Base-by-base conservation (phyloP, 1,140 invertebrate species). In the Drosophila murphyi region DNA sequence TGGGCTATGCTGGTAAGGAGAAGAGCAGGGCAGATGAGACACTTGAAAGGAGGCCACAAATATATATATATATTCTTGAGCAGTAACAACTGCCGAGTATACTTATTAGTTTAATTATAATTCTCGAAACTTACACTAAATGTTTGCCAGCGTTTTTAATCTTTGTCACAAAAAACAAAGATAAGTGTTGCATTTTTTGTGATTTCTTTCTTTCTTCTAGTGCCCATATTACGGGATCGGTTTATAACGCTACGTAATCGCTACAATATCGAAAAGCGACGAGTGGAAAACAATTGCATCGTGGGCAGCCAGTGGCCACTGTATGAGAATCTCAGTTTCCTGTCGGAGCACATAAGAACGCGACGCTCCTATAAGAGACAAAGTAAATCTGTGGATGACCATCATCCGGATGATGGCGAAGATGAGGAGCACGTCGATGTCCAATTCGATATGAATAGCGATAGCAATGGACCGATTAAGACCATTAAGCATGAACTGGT, bases 251-350 rank as follows among this genome's bases (percentile, higher is more conserved):
- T 92, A 6, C 78, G 92, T 5, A 92, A 92, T 76, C 92, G 92
- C 10, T 92, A 92, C 45, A 92, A 92, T 57, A 82, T 92, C 8
- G 92, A 92, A 51, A 92, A 92, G 54, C 79, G 92, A 4, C 91
- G 92, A 2, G 56, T 92, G 2, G 92, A 92, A 29, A 82, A 79
- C 50, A 61, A 55, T 76, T 12, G 43, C n/a, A 65, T 67, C 6
- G 56, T 73, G n/a, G 59, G 62, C 31, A 91, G 91, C 2, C 89
- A 90, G 29, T 92, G 92, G 92, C 90, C 92, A 1, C 70, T 92
- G n/a, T 92, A 78, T 47, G 78, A 92, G 2, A 82, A 86, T 74
- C 87, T 92, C 2, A 78, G 78, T 50, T 92, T 92, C 45, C 62
- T 92, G 20, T 88, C 90, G 7, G 88, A 91, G 59, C 92, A 92